Conservation (phyloP, 1,140 invertebrate species). For the Eupristina koningsbergeri region DNA sequence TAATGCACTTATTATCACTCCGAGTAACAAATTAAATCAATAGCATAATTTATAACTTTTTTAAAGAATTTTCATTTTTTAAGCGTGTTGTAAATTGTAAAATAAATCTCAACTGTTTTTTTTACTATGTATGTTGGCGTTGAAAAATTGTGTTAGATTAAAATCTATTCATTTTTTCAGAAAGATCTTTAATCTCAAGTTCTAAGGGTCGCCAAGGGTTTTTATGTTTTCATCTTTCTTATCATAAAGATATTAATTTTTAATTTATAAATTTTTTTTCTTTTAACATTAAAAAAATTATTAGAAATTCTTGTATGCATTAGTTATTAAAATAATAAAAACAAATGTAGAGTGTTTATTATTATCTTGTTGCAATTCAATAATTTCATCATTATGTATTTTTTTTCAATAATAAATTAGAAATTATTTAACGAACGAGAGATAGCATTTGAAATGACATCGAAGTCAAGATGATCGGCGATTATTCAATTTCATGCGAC, state of each 20-base stretch:
- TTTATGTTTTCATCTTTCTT: neutral
- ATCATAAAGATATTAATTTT: neutral
- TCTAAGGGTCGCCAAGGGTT: neutral
- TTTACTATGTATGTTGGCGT: neutral
- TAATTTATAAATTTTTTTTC: neutral
- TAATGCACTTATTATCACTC: no score
- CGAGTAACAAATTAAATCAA: no score
- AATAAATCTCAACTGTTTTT: neutral
- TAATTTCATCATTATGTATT: no score
- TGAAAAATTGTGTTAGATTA: conserved; percentile 2
- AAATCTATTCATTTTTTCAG: conserved; percentile 12
- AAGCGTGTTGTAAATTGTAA: neutral
- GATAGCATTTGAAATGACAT: no score
- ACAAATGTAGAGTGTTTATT: neutral
- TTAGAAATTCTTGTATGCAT: neutral
- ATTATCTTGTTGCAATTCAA: no score
- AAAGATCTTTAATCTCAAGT: conserved; percentile 13
- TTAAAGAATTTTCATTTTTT: no score
- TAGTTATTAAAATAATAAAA: neutral
- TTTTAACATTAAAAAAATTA: no score
- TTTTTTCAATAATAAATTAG: no score
- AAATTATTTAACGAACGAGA: no score
- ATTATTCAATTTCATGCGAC: no score
- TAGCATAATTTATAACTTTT: no score
- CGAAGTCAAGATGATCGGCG: no score